Percentiles rank a stretch among this genome's conserved stretches.
phyloP scores from a whole-genome alignment of 2,888 invertebrate genomes.

The Aspidiotus destructor region DNA sequence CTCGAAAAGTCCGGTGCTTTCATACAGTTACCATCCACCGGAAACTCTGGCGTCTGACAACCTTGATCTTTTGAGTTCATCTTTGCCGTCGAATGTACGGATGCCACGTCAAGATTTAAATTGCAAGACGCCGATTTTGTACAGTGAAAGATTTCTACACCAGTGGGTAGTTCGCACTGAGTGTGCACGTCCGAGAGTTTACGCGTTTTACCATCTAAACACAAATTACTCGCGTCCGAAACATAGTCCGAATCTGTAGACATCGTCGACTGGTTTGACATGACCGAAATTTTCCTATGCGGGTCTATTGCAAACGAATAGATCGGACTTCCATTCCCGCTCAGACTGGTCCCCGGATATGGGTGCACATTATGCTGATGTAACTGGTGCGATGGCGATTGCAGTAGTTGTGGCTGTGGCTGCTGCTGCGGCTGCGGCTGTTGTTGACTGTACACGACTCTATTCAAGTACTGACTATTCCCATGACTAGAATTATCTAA shows the following conservation, averaged over 20 bases:
- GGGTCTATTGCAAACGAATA: conserved; percentile 9
- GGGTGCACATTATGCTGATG: conserved; percentile 32
- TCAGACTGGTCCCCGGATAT: neutral
- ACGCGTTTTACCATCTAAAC: conserved; percentile 4
- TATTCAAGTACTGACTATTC: conserved; percentile 18
- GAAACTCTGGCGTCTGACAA: conserved; percentile 24
- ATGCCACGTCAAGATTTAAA: conserved; percentile 9
- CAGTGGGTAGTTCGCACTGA: conserved; percentile 5
- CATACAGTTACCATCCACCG: conserved; percentile 6
- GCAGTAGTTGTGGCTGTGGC: conserved; percentile 34
- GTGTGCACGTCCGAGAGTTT: conserved; percentile 16
- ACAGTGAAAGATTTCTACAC: conserved; percentile 1
- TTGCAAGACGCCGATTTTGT: conserved; percentile 19
- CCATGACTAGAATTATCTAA: conserved; percentile 29
- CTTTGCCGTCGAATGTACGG: neutral
- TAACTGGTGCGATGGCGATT: conserved; percentile 34
- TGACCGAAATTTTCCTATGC: conserved; percentile 34
- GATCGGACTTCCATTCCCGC: neutral
- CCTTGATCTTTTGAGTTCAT: conserved; percentile 12
- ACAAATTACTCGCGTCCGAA: conserved; percentile 34
- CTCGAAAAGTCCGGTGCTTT: conserved; percentile 8
- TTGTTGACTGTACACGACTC: no score
- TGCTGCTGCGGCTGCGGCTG: no score
- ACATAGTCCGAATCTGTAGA: conserved; percentile 36
- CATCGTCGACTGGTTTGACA: conserved; percentile 35